Evolutionary conservation across 2,888 invertebrate genomes (phyloP).

Genomic region (Balanococcus diminutus): DNA sequence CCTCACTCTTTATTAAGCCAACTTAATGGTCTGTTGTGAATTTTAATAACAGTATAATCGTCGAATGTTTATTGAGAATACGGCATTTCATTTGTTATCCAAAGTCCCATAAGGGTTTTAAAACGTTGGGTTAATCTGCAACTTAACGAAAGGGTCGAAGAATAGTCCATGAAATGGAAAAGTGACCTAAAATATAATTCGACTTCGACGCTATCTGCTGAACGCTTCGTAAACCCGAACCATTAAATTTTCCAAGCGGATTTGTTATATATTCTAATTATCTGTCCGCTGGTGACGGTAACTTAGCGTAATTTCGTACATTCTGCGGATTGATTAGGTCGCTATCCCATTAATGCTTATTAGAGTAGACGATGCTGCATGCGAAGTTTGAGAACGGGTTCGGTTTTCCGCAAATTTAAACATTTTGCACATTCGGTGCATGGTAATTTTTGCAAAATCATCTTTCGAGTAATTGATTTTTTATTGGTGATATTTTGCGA

Average conservation of each 20-base stretch:
- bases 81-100: conserved; percentile 29
- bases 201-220: conserved; percentile 42
- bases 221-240: conserved; percentile 39
- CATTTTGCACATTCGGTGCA: background rate
- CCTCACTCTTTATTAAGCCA: background rate
- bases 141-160: conserved; percentile 49
- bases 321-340: conserved; percentile 41
- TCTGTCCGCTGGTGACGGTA: conserved; percentile 37
- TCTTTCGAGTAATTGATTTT: background rate
- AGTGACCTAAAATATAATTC: conserved; percentile 46
- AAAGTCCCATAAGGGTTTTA: conserved; percentile 37
- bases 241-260: conserved; percentile 34
- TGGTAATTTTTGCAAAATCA: background rate
- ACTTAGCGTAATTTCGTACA: conserved; percentile 19
- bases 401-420: conserved; percentile 25
- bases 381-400: conserved; percentile 34
- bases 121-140: conserved; percentile 42
- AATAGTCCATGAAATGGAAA: conserved; percentile 43
- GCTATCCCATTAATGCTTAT: conserved; percentile 32
- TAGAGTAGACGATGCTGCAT: conserved; percentile 11
- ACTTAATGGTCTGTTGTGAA: conserved; percentile 6
- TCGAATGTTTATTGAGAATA: conserved; percentile 40
- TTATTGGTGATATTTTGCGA: background rate
- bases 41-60: conserved; percentile 43
- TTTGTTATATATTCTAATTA: conserved; percentile 39